phyloP scores from a whole-genome alignment of 2,113 vertebrate species.

The Mastomys natalensis region DNA sequence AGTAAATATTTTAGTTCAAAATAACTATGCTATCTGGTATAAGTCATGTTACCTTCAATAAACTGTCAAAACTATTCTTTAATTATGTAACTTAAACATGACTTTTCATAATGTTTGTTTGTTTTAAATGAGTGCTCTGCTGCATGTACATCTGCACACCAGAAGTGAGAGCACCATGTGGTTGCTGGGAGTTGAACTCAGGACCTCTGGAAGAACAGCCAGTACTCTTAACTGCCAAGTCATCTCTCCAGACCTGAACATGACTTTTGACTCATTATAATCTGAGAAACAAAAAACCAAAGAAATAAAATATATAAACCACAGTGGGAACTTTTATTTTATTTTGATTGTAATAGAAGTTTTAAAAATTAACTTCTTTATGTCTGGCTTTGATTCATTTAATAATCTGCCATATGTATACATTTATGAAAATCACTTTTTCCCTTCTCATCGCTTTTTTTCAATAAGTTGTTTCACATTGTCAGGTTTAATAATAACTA shows the following conservation, averaged over 20 bases:
- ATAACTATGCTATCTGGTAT: neutral
- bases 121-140: too few relatives aligned
- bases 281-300: conserved; percentile 36
- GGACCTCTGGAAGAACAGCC: too few relatives aligned
- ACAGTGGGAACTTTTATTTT: conserved; percentile 34
- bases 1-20: conserved; percentile 47
- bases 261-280: conserved; percentile 56
- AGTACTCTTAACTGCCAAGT: too few relatives aligned
- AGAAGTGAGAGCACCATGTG: too few relatives aligned
- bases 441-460: neutral
- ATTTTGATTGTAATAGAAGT: neutral
- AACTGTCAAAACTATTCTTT: conserved; percentile 61
- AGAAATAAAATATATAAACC: neutral
- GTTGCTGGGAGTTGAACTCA: too few relatives aligned
- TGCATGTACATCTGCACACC: too few relatives aligned
- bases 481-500: neutral
- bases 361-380: conserved; percentile 48
- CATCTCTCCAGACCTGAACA: neutral
- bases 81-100: conserved; percentile 41
- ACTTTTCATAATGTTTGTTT: neutral
- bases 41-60: conserved; percentile 15
- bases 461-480: conserved; percentile 22
- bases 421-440: conserved; percentile 4
- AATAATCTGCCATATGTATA: neutral
- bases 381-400: neutral